These are phyloP conservation scores for Sesia apiformis DNA, from an alignment of 2,888 invertebrate species.

Conservation along the genomic window DNA sequence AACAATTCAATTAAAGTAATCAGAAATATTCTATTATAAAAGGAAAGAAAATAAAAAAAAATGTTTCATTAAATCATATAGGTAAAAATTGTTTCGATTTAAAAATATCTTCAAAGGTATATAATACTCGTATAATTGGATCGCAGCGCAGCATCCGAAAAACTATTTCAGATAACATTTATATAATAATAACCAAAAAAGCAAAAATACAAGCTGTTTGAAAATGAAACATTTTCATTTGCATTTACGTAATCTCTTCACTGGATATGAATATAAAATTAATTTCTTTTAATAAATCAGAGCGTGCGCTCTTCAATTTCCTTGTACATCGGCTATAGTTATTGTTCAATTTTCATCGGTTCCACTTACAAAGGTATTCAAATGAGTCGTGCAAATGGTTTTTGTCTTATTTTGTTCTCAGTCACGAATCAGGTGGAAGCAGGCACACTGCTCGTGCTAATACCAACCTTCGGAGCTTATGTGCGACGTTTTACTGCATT, in stretches of 20 bases:
- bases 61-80: too few species aligned
- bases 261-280: conserved; percentile 10
- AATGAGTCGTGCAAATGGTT: conserved; percentile 14
- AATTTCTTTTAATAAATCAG: conserved; percentile 18
- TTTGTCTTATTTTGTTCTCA: conserved; percentile 15
- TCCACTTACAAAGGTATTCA: conserved; percentile 21
- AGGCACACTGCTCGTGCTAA: conserved; percentile 19
- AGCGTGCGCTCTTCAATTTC: conserved; percentile 1
- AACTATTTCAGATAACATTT: too few species aligned
- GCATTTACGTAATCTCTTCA: conserved; percentile 4
- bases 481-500: conserved; percentile 9
- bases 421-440: conserved; percentile 20
- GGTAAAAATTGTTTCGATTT: too few species aligned
- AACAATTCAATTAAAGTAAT: too few species aligned
- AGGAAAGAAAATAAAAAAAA: too few species aligned
- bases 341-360: conserved; percentile 6
- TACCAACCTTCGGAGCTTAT: conserved; percentile 22
- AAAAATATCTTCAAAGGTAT: too few species aligned
- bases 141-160: too few species aligned
- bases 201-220: neutral
- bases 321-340: neutral
- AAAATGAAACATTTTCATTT: conserved; percentile 1
- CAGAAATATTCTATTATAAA: too few species aligned
- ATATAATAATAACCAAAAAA: too few species aligned
- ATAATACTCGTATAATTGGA: too few species aligned